Base-by-base conservation (phyloP, 2,888 invertebrate species). In the Exephanes ischioxanthus region DNA sequence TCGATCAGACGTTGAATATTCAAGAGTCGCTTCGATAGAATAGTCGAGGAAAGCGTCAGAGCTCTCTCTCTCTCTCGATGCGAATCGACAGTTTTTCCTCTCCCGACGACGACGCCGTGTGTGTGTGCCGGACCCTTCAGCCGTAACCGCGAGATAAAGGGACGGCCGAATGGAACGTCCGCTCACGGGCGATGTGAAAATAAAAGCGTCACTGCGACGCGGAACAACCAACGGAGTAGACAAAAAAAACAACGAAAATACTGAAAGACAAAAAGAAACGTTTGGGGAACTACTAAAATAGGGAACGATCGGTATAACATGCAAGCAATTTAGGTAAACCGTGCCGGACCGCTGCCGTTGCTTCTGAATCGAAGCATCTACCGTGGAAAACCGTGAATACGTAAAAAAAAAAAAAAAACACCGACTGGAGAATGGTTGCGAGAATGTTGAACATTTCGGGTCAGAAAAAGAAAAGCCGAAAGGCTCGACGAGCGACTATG, bases 1-100 rank as follows among this genome's bases (percentile, higher is more conserved):
- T 84, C 80, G 33, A 63, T 48, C 11, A 58, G 41, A 72, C 48
- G 76, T 76, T 80, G 84, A 84, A 84, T 84, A 84, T 84, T 84
- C 84, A 84, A 70, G 5, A 53, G 51, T 51, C 41, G 51, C 70
- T 33, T 22, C 70, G 26, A 19, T 33, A 30, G 30, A 70, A 37
- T 41, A 22, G 26, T 22, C 55, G 41, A 26, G 37, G 22, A 41
- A 33, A 58, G 19, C 22, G 14, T 55, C 41, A 72, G 41, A 22
- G 41, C 22, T 58, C 26, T 58, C 55, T 37, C 14, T 9, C 22
- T 55, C 26, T 41, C 41, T 41, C 41, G 67, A n/a, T 9, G 72
- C 66, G 30, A 67, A 63, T 76, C 37, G 11, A 67, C 51, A 55
- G 67, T 68, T 81, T 63, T 66, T 22, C 19, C 26, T 58, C 58